These are phyloP conservation scores for Oryzias woworae DNA, from an alignment of 2,113 vertebrate species.

Conservation along the genomic window DNA sequence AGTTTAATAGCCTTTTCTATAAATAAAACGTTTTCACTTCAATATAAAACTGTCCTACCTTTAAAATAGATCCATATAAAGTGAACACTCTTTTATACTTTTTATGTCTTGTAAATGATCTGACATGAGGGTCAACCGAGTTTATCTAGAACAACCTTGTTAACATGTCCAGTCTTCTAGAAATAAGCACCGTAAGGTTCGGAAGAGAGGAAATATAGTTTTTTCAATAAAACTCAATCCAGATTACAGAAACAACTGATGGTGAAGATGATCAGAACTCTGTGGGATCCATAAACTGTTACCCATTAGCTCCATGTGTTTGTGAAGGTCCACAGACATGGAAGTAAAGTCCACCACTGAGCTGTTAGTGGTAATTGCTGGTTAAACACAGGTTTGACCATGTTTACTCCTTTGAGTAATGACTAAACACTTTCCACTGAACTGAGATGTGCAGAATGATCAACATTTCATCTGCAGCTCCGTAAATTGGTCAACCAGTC, in stretches of 20 bases:
- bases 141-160: not conserved
- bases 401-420: slow-evolving; percentile 19
- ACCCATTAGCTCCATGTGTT: slow-evolving; percentile 21
- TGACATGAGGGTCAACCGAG: too few relatives aligned
- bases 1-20: not conserved
- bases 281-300: slow-evolving; percentile 17
- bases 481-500: slow-evolving; percentile 4
- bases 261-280: slow-evolving; percentile 15
- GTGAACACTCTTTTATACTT: too few relatives aligned
- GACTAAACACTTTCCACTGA: slow-evolving; percentile 14
- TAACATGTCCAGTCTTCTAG: not conserved
- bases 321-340: slow-evolving; percentile 13
- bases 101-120: too few relatives aligned
- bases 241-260: not conserved
- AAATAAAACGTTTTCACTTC: not conserved
- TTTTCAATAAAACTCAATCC: not conserved
- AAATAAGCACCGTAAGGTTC: not conserved
- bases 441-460: slow-evolving; percentile 1
- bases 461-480: slow-evolving; percentile 9
- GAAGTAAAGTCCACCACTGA: slow-evolving; percentile 15
- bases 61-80: too few relatives aligned
- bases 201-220: not conserved
- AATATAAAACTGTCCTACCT: too few relatives aligned
- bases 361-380: slow-evolving; percentile 19
- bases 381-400: slow-evolving; percentile 23